Evolutionary conservation across 2,113 vertebrate genomes (phyloP).

Genomic region (Pygoscelis antarcticus): DNA sequence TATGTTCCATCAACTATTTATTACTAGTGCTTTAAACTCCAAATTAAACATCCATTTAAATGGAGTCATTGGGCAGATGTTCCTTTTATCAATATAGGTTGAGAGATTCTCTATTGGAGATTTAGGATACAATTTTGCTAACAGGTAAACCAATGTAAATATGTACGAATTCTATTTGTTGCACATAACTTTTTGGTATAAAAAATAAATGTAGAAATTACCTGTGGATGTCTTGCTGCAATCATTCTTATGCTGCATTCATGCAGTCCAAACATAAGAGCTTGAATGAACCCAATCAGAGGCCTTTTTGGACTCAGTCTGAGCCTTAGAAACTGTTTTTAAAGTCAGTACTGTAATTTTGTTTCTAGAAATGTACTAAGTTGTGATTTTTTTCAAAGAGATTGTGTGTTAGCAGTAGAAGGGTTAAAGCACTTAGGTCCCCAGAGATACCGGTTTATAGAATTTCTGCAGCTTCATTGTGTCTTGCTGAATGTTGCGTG

Average conservation of each 20-base stretch:
- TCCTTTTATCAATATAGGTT: constrained; percentile 58
- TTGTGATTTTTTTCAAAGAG: background rate
- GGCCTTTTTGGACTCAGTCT: constrained; percentile 55
- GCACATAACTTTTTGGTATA: constrained; percentile 85
- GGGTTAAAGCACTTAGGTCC: background rate
- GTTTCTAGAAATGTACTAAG: constrained; percentile 3
- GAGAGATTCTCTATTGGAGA: constrained; percentile 65
- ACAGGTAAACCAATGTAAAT: constrained; percentile 80
- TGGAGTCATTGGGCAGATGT: constrained; percentile 68
- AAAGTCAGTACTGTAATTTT: constrained; percentile 60
- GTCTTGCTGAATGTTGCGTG: background rate
- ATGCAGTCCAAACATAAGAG: constrained; percentile 11
- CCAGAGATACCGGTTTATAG: background rate
- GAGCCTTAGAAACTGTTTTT: constrained; percentile 50
- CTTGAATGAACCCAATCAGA: constrained; percentile 53
- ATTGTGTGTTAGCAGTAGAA: constrained; percentile 52
- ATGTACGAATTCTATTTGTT: constrained; percentile 86
- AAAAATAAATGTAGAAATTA: constrained; percentile 84
- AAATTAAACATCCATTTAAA: constrained; percentile 52
- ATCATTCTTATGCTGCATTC: constrained; percentile 59
- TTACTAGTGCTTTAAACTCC: constrained; percentile 73
- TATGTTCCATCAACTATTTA: constrained; percentile 73
- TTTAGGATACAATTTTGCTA: constrained; percentile 78
- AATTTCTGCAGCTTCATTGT: background rate
- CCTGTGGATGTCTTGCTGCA: constrained; percentile 74